A percentile compares a stretch with the other conserved stretches of the same genome.
Conservation (phyloP, 2,888 invertebrate genomes). For the Neoaliturus tenellus region DNA sequence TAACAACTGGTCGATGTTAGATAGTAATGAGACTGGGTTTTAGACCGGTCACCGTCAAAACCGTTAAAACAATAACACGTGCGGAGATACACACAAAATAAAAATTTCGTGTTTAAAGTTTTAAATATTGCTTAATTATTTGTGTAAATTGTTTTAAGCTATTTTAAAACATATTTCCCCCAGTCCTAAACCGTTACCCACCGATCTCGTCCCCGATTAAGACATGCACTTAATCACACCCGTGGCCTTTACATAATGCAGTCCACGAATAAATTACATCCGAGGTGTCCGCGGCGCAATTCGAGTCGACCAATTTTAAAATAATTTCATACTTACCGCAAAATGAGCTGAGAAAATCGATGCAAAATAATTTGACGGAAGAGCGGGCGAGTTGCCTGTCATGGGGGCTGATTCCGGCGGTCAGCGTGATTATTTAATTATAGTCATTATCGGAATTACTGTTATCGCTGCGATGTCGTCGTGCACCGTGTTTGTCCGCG, state of each 20-base stretch:
- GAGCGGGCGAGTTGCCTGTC: conserved; percentile 45
- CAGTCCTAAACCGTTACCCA: too few relatives aligned
- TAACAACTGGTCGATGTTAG: too few relatives aligned
- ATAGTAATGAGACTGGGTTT: too few relatives aligned
- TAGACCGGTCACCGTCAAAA: too few relatives aligned
- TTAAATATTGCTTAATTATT: too few relatives aligned
- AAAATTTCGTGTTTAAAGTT: too few relatives aligned
- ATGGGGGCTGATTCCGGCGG: conserved; percentile 34
- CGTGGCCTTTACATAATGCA: background rate
- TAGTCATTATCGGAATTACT: conserved; percentile 47
- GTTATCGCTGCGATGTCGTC: conserved; percentile 44
- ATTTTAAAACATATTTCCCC: too few relatives aligned
- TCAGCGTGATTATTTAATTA: conserved; percentile 49
- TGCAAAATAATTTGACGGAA: conserved; percentile 39
- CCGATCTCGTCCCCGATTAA: too few relatives aligned
- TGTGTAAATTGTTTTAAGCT: too few relatives aligned
- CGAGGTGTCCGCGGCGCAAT: conserved; percentile 15
- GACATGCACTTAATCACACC: background rate
- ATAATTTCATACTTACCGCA: conserved; percentile 28
- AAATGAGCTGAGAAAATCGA: conserved; percentile 49
- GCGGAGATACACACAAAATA: too few relatives aligned
- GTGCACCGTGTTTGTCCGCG: background rate
- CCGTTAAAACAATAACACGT: too few relatives aligned
- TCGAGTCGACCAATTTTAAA: conserved; percentile 8
- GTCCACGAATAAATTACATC: background rate